Evolutionary conservation across 2,797 vertebrate genomes (phyloP).

Genomic region (Scomberomorus guttatus): DNA sequence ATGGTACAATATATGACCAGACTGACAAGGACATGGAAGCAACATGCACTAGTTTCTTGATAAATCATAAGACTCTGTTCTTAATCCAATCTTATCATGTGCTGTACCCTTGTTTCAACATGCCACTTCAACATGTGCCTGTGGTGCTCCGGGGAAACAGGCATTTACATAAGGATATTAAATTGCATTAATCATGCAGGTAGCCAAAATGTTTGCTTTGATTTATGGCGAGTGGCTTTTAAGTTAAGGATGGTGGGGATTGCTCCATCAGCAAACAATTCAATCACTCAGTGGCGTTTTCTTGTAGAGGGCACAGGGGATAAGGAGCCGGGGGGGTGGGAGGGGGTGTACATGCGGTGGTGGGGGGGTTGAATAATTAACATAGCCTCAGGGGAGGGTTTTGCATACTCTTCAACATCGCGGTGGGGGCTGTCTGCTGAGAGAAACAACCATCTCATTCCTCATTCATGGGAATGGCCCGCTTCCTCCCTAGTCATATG

Average conservation of each 20-base stretch:
- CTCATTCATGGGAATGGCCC: slow-evolving; percentile 81
- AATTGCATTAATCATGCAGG: slow-evolving; percentile 68
- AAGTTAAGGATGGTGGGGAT: slow-evolving; percentile 67
- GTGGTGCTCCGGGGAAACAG: slow-evolving; percentile 4
- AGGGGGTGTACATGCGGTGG: slow-evolving; percentile 16
- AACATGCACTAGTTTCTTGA: slow-evolving; percentile 4
- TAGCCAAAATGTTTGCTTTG: slow-evolving; percentile 65
- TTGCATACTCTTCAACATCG: slow-evolving; percentile 58
- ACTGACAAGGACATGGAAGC: slow-evolving; percentile 31
- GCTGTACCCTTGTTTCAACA: neutral
- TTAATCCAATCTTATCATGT: slow-evolving; percentile 30
- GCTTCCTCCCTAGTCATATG: slow-evolving; percentile 73
- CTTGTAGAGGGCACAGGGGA: slow-evolving; percentile 65
- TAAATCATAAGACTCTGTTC: slow-evolving; percentile 27
- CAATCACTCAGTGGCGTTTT: slow-evolving; percentile 66
- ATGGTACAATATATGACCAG: slow-evolving; percentile 42
- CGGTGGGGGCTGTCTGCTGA: slow-evolving; percentile 30
- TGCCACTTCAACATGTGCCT: slow-evolving; percentile 20
- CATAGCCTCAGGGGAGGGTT: slow-evolving; percentile 61
- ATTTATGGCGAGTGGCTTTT: slow-evolving; percentile 73
- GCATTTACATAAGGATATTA: slow-evolving; percentile 67
- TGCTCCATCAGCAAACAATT: slow-evolving; percentile 74
- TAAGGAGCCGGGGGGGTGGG: neutral
- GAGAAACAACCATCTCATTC: slow-evolving; percentile 72
- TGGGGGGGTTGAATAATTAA: slow-evolving; percentile 72